phyloP scores from a whole-genome alignment of 2,113 vertebrate species.

The Carassius carassius region DNA sequence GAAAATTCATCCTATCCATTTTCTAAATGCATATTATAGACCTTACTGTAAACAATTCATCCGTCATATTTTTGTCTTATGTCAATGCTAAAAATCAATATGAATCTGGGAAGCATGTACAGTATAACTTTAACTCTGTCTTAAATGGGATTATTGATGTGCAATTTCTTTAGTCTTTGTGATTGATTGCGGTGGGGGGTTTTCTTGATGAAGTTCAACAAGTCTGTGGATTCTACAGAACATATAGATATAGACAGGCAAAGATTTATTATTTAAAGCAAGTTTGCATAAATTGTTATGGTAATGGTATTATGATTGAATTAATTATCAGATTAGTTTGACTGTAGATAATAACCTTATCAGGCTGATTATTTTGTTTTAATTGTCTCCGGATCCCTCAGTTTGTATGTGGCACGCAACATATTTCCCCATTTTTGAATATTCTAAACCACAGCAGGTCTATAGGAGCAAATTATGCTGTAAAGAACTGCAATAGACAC shows the following conservation, averaged over 20 bases:
- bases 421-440: not conserved
- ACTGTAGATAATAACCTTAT: not conserved
- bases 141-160: conserved; percentile 73
- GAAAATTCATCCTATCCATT: no score
- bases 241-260: not conserved
- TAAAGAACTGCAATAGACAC: not conserved
- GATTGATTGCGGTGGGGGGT: conserved; percentile 59
- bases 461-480: not conserved
- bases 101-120: conserved; percentile 35
- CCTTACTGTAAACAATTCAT: no score
- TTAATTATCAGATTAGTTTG: not conserved
- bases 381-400: not conserved
- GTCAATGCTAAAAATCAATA: no score
- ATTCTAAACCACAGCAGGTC: not conserved
- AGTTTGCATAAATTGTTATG: not conserved
- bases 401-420: not conserved
- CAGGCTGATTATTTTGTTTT: not conserved
- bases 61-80: no score
- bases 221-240: not conserved
- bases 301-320: conserved; percentile 3
- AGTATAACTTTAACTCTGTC: conserved; percentile 57
- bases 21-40: no score
- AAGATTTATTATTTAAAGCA: not conserved
- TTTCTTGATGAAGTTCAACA: conserved; percentile 12
- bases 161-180: conserved; percentile 62